phyloP scores from a whole-genome alignment of 2,888 invertebrate species.

The Drosophila kuntzei region DNA sequence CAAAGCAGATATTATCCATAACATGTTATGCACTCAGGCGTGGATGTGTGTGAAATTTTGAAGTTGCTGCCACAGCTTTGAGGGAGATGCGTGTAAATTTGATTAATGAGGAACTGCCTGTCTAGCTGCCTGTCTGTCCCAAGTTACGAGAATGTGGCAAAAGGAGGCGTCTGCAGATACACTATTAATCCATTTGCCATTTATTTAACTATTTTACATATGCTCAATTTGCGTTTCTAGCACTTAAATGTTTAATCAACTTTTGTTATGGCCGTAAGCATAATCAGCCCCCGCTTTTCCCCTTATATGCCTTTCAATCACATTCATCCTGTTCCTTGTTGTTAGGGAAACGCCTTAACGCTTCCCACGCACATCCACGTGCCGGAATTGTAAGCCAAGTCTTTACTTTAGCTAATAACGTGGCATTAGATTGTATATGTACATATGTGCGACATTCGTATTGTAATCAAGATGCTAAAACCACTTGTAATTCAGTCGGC shows the following conservation, averaged over 20 bases:
- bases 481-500: slow-evolving; percentile 14
- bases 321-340: slow-evolving; percentile 4
- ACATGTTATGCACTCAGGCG: slow-evolving; percentile 40
- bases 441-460: no score
- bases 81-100: slow-evolving; percentile 71
- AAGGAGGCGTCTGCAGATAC: slow-evolving; percentile 17
- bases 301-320: background rate
- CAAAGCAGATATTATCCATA: slow-evolving; percentile 40
- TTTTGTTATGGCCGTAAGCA: slow-evolving; percentile 17
- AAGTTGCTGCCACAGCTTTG: slow-evolving; percentile 59
- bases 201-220: slow-evolving; percentile 37
- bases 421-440: slow-evolving; percentile 6
- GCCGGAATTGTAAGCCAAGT: slow-evolving; percentile 17
- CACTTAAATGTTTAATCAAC: slow-evolving; percentile 44
- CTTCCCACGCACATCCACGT: slow-evolving; percentile 16
- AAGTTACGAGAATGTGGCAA: slow-evolving; percentile 2
- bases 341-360: slow-evolving; percentile 24
- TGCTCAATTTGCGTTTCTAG: slow-evolving; percentile 47
- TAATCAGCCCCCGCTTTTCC: background rate
- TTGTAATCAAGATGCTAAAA: slow-evolving; percentile 17
- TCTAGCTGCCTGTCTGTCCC: slow-evolving; percentile 1
- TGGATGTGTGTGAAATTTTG: slow-evolving; percentile 42
- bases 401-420: slow-evolving; percentile 21
- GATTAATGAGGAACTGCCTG: slow-evolving; percentile 66
- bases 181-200: slow-evolving; percentile 51